Conservation (phyloP, 1,140 invertebrate genomes). For the Calephelis nemesis region DNA sequence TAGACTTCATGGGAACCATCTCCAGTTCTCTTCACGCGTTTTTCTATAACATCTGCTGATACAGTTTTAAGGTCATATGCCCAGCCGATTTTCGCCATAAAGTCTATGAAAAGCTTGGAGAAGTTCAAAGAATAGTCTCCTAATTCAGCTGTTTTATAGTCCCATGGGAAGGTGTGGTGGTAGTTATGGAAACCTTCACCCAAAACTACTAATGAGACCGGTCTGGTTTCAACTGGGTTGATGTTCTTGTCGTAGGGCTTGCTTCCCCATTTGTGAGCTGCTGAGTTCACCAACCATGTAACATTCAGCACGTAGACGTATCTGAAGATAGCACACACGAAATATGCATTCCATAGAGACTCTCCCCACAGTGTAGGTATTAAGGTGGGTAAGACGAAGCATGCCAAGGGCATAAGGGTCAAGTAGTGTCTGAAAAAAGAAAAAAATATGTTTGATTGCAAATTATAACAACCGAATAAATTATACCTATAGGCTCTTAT, state of each 20-base stretch:
- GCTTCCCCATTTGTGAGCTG: constrained; percentile 86
- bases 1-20: constrained; percentile 76
- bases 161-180: constrained; percentile 85
- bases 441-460: background rate
- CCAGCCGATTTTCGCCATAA: constrained; percentile 81
- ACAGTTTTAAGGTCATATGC: constrained; percentile 83
- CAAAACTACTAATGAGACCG: constrained; percentile 79
- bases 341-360: constrained; percentile 80
- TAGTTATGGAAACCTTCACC: constrained; percentile 73
- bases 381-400: constrained; percentile 87
- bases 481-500: no score
- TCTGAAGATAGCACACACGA: constrained; percentile 81
- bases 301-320: constrained; percentile 84
- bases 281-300: constrained; percentile 90
- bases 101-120: constrained; percentile 83
- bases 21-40: constrained; percentile 79
- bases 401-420: constrained; percentile 83
- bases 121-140: constrained; percentile 81
- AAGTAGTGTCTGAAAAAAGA: constrained; percentile 83
- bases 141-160: constrained; percentile 67
- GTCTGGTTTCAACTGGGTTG: constrained; percentile 82
- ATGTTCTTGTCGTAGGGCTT: constrained; percentile 87
- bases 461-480: background rate
- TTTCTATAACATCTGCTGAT: constrained; percentile 63
- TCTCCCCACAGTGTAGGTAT: constrained; percentile 88